A percentile compares a stretch with the other conserved stretches of the same genome.
Conservation (phyloP, 2,888 invertebrate genomes). For the Mylabris sibirica region DNA sequence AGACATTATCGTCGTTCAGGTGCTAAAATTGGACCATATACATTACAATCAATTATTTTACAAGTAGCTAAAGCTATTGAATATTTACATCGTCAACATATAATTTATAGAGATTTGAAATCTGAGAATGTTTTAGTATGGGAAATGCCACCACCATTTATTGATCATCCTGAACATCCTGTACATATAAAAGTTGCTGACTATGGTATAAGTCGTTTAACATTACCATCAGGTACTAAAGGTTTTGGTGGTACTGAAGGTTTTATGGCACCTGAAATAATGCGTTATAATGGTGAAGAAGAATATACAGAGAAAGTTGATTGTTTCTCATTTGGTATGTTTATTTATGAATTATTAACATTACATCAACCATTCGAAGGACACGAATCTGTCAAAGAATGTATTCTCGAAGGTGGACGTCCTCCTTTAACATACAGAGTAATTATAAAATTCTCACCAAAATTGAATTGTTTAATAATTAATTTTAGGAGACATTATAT, state of each 20-base stretch:
- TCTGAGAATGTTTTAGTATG: conserved; percentile 99
- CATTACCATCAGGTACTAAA: conserved; percentile 89
- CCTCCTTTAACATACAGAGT: conserved; percentile 88
- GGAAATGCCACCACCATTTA: conserved; percentile 86
- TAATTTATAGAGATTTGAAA: conserved; percentile 93
- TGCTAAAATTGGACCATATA: conserved; percentile 79
- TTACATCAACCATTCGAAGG: conserved; percentile 95
- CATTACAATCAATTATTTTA: conserved; percentile 83
- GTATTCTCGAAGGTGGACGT: conserved; percentile 92
- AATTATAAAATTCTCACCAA: conserved; percentile 41
- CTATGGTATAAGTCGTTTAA: conserved; percentile 91
- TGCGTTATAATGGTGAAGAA: conserved; percentile 97
- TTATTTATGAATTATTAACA: conserved; percentile 93
- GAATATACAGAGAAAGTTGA: conserved; percentile 99
- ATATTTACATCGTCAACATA: conserved; percentile 90
- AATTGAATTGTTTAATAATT: not conserved
- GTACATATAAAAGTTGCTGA: conserved; percentile 95
- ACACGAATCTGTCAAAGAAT: conserved; percentile 96
- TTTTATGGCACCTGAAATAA: conserved; percentile 99
- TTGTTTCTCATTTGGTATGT: conserved; percentile 99
- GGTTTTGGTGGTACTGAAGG: conserved; percentile 99
- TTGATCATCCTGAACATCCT: conserved; percentile 70
- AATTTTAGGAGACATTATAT: conserved; percentile 75
- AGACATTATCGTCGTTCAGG: conserved; percentile 88
- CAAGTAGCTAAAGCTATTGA: conserved; percentile 93